Evolutionary conservation across 2,797 vertebrate species (phyloP), one percentile per base, ranked within the genome.

Genomic region (Allochrocebus solatus): DNA sequence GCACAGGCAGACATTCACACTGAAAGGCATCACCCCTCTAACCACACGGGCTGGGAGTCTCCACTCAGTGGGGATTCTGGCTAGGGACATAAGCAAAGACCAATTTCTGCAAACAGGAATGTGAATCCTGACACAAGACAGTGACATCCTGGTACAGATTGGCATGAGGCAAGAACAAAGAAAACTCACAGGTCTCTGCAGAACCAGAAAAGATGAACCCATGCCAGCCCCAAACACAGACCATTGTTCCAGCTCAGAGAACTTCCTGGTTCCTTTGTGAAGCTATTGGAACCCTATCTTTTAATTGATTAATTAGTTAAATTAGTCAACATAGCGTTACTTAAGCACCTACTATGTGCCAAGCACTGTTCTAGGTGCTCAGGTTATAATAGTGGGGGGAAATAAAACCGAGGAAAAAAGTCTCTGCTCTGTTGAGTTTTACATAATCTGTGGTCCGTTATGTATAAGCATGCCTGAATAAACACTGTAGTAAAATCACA

Each of bases 181-280:
- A 91, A 61, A 36, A 83, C 79, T 94, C 95, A 95, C 13, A 95
- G 76, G 53, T 41, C 21, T 50, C 13, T 3, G 9, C 41, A 93
- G 85, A 86, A 48, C 36, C 53, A 82, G 36, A 90, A 70, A 21
- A n/a, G 50, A 91, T 55, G 55, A 93, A 61, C 17, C 24, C 84
- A 67, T 1, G 70, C 89, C 79, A 93, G 75, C 36, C 75, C 55
- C 46, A 64, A 41, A 97, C 79, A 96, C 48, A 93, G 93, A 43
- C 82, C 46, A 82, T 97, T 97, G 93, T 98, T 97, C 61, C 76
- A 76, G 94, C 33, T 91, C 78, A 61, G 28, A 79, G 41, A 5
- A 21, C 74, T 72, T 85, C n/a, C 85, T 88, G 74, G 36, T n/a
- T 89, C 88, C 88, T 91, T 91, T 92, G 78, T 89, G 85, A 91